phyloP scores from a whole-genome alignment of 2,113 vertebrate genomes.

The Nyctibius bracteatus region DNA sequence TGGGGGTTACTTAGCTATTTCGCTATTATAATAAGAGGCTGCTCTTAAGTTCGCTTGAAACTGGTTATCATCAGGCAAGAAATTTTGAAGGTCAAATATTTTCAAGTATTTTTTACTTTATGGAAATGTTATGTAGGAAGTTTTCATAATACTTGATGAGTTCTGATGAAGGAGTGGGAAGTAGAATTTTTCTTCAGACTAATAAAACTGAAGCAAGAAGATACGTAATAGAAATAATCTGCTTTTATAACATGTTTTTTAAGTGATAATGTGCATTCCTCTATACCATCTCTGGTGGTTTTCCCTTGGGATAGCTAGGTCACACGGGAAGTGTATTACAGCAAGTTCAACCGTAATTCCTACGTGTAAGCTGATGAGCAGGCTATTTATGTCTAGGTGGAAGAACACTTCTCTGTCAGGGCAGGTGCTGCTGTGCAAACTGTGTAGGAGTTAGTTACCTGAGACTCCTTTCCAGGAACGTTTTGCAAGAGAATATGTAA shows the following conservation, averaged over 20 bases:
- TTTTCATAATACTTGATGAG: not conserved
- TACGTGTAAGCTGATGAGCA: not conserved
- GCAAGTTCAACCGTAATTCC: not conserved
- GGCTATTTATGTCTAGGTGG: not conserved
- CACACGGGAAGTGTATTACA: not conserved
- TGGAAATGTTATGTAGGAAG: not conserved
- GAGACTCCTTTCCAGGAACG: not conserved
- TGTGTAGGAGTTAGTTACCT: not conserved
- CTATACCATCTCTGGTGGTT: not conserved
- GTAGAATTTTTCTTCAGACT: not conserved
- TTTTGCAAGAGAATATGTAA: not conserved
- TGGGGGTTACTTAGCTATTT: not conserved
- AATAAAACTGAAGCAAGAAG: not conserved
- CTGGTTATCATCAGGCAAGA: not conserved
- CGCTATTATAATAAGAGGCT: not conserved
- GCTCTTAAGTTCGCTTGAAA: not conserved
- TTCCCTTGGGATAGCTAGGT: not conserved
- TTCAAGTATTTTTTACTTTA: not conserved
- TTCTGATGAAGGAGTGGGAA: not conserved
- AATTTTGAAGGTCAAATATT: not conserved
- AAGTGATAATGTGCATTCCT: not conserved
- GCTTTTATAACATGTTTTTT: not conserved
- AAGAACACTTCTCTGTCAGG: not conserved
- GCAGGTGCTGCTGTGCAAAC: not conserved
- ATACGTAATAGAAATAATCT: not conserved